phyloP scores from a whole-genome alignment of 2,113 vertebrate species.

The Melierax canorus region DNA sequence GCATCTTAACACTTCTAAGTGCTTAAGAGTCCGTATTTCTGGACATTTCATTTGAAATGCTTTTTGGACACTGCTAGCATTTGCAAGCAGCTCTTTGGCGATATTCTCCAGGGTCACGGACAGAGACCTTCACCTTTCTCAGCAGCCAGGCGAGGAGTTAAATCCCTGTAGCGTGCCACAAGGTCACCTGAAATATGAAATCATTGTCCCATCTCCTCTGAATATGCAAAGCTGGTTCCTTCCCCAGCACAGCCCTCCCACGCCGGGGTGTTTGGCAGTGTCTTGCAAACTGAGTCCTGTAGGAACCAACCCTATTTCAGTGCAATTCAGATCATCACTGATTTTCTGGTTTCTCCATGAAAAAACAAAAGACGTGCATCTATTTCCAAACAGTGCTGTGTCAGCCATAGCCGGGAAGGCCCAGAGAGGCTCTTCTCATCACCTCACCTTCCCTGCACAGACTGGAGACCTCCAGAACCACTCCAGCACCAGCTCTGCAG shows the following conservation, averaged over 20 bases:
- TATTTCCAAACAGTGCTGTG: not conserved
- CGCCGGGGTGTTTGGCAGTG: accelerated
- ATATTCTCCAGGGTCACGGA: not conserved
- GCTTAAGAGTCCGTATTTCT: not conserved
- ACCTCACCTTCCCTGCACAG: not conserved
- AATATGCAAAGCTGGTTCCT: not conserved
- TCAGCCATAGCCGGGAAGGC: not conserved
- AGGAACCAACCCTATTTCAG: not conserved
- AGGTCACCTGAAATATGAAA: not conserved
- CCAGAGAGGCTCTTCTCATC: not conserved
- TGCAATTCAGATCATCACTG: not conserved
- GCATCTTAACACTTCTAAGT: not conserved
- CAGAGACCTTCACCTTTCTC: not conserved
- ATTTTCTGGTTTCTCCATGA: not conserved
- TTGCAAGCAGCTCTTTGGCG: not conserved
- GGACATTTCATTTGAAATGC: not conserved
- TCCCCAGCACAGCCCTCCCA: not conserved
- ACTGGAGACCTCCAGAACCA: not conserved
- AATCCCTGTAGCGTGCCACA: not conserved
- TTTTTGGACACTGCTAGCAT: not conserved
- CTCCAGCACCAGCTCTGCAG: accelerated
- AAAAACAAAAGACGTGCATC: not conserved
- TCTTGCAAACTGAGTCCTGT: not conserved
- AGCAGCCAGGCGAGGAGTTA: not conserved
- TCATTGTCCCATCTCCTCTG: not conserved